Conservation (phyloP, 2,113 vertebrate genomes). For the Accipiter virgatus region DNA sequence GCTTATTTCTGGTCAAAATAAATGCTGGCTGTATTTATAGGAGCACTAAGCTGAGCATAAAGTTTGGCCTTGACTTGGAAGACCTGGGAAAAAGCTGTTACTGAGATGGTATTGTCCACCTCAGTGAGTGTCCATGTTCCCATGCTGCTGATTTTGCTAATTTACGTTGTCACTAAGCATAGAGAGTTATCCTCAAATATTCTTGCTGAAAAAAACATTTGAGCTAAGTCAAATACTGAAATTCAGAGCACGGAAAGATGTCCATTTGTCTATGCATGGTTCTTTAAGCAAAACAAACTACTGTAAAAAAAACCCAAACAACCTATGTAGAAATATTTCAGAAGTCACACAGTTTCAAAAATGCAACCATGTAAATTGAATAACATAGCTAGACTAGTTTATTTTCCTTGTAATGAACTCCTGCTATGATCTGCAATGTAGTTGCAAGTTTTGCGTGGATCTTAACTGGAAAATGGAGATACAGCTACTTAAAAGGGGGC, state of each 20-base stretch:
- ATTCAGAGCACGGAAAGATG: neutral
- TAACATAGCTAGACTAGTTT: neutral
- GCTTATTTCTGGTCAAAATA: neutral
- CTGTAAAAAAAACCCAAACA: neutral
- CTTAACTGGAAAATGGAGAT: neutral
- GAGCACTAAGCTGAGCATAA: neutral
- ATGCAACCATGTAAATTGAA: neutral
- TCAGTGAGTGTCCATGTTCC: neutral
- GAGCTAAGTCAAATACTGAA: neutral
- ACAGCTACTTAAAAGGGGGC: neutral
- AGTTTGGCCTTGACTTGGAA: neutral
- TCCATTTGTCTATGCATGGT: accelerated
- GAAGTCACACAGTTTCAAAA: neutral
- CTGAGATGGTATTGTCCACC: neutral
- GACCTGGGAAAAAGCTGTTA: neutral
- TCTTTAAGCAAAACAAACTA: neutral
- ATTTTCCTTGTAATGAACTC: neutral
- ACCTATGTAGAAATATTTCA: neutral
- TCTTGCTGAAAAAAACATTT: neutral
- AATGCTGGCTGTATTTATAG: neutral
- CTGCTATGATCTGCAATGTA: neutral
- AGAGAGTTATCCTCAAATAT: neutral
- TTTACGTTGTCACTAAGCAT: neutral
- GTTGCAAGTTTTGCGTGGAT: neutral
- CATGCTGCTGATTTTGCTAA: neutral